phyloP scores from a whole-genome alignment of 2,113 vertebrate species.

The Charadrius vociferus region DNA sequence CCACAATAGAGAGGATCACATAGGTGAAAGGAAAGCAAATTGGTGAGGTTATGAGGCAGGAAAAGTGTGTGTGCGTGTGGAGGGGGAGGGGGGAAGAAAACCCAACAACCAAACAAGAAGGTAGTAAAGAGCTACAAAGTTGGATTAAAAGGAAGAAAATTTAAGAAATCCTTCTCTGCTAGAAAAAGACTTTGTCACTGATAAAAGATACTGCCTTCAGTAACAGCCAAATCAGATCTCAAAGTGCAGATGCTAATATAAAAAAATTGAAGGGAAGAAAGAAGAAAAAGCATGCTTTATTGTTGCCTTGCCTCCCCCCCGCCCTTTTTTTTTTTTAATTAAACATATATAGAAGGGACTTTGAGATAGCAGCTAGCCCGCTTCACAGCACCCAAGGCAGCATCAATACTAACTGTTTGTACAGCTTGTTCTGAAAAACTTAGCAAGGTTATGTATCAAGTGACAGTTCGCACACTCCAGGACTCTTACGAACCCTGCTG shows the following conservation, averaged over 20 bases:
- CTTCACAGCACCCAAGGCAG: neutral
- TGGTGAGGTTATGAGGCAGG: neutral
- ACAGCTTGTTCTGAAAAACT: neutral
- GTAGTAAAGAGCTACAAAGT: neutral
- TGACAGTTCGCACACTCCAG: neutral
- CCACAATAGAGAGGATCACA: neutral
- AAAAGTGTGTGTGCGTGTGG: neutral
- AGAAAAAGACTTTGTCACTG: neutral
- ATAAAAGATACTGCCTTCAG: neutral
- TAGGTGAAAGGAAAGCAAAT: neutral
- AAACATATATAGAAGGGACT: neutral
- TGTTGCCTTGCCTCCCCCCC: neutral
- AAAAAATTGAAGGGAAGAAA: neutral
- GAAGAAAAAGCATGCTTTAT: neutral
- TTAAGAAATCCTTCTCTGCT: neutral
- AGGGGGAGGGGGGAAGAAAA: neutral
- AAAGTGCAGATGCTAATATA: neutral
- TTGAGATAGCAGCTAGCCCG: neutral
- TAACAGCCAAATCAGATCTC: neutral
- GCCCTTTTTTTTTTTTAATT: fast-evolving
- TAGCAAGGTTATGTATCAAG: neutral
- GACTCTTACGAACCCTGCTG: neutral
- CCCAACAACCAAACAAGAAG: neutral
- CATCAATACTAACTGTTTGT: neutral
- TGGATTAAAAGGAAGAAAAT: neutral